These are phyloP conservation scores for Orthonevra nobilis DNA, from an alignment of 2,888 invertebrate species.

Conservation along the genomic window DNA sequence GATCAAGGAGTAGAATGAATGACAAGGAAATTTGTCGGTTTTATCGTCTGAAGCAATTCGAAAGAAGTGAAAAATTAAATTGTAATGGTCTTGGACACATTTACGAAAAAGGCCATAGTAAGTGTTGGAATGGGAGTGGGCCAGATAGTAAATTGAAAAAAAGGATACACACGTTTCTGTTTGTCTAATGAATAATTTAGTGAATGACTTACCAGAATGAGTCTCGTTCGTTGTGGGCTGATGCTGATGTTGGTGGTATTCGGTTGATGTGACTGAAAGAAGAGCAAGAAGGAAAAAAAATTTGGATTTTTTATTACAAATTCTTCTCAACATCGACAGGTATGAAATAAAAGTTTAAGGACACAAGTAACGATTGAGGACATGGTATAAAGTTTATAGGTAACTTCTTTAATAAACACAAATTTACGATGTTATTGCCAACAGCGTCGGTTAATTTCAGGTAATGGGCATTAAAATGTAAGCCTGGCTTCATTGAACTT, in stretches of 20 bases:
- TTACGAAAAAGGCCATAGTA: background rate
- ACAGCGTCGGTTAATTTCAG: no score
- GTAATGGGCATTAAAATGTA: no score
- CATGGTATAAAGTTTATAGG: slow-evolving; percentile 10
- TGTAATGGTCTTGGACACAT: slow-evolving; percentile 58
- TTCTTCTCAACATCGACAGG: background rate
- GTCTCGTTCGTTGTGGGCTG: slow-evolving; percentile 58
- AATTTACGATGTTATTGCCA: no score
- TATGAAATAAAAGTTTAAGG: background rate
- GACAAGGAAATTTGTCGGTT: slow-evolving; percentile 53
- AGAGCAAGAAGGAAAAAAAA: slow-evolving; percentile 4
- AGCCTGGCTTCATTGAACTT: no score
- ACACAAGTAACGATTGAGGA: slow-evolving; percentile 11
- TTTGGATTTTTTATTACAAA: slow-evolving; percentile 8
- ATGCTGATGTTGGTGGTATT: slow-evolving; percentile 44
- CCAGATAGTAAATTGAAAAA: slow-evolving; percentile 58
- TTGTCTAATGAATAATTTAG: slow-evolving; percentile 62
- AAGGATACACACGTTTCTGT: slow-evolving; percentile 31
- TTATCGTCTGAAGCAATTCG: slow-evolving; percentile 46
- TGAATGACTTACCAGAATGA: slow-evolving; percentile 59
- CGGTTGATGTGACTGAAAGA: slow-evolving; percentile 42
- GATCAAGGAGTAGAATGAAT: slow-evolving; percentile 29
- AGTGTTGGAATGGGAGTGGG: background rate
- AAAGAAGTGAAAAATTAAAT: slow-evolving; percentile 67
- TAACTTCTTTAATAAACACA: background rate